A percentile compares a stretch with the other conserved stretches of the same genome.
phyloP scores from a whole-genome alignment of 1,140 invertebrate genomes.

The Alviniconcha marisindica region DNA sequence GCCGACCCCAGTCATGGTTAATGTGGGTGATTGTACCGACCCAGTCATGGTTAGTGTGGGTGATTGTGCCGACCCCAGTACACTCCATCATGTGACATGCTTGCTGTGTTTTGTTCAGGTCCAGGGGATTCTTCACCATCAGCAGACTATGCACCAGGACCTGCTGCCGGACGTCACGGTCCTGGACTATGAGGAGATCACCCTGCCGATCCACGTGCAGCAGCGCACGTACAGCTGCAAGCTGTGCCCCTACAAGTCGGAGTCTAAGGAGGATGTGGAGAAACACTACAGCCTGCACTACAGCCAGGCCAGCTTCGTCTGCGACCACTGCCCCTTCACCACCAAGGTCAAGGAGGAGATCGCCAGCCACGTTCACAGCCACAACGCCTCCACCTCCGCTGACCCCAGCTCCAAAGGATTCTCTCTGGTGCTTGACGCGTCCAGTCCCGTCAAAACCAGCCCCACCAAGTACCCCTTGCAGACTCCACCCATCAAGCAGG shows the following conservation, averaged over 20 bases:
- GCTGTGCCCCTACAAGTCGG: neutral
- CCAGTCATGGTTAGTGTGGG: no score
- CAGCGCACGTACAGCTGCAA: neutral
- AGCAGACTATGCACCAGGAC: neutral
- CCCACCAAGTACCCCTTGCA: neutral
- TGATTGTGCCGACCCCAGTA: no score
- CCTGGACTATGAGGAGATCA: neutral
- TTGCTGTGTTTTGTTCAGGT: neutral
- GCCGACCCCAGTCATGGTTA: no score
- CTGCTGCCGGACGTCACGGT: neutral
- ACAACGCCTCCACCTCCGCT: neutral
- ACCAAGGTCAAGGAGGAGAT: slow-evolving; percentile 50
- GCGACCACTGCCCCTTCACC: slow-evolving; percentile 63
- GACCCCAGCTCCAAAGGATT: neutral
- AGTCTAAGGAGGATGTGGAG: slow-evolving; percentile 34
- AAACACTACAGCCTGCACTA: neutral
- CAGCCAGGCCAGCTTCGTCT: slow-evolving; percentile 29
- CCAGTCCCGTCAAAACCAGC: neutral
- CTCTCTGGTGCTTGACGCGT: neutral
- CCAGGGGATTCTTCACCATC: neutral
- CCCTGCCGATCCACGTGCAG: neutral
- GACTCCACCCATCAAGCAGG: neutral
- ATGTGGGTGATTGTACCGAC: no score
- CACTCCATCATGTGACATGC: no score
- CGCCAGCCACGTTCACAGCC: neutral